Evolutionary conservation across 1,140 invertebrate species (phyloP).

Genomic region (Drosophila takahashii): DNA sequence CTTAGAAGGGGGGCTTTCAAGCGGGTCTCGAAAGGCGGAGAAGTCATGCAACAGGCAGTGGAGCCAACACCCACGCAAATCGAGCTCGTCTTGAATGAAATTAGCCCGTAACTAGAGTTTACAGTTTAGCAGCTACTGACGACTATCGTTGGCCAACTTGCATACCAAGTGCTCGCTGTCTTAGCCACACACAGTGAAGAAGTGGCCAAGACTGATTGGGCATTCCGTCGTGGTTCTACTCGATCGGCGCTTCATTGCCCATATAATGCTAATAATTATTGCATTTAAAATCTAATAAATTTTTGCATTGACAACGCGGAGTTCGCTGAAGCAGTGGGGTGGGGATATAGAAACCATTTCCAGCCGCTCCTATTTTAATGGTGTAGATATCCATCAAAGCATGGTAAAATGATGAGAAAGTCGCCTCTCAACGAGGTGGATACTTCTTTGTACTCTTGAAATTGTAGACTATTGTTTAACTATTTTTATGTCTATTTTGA

Average conservation of each 20-base stretch:
- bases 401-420: not conserved
- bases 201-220: conserved; percentile 42
- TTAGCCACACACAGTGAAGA: conserved; percentile 42
- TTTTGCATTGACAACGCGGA: conserved; percentile 76
- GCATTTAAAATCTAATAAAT: conserved; percentile 84
- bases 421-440: not conserved
- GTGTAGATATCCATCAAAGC: conserved; percentile 45
- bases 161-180: conserved; percentile 53
- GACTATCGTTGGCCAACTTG: conserved; percentile 22
- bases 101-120: conserved; percentile 62
- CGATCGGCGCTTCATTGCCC: conserved; percentile 76
- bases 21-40: conserved; percentile 3
- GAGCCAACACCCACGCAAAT: conserved; percentile 69
- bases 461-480: no score
- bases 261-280: conserved; percentile 84
- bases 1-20: not conserved
- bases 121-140: conserved; percentile 74
- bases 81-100: conserved; percentile 66
- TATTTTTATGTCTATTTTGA: no score
- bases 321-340: conserved; percentile 35
- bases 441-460: conserved; percentile 4
- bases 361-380: conserved; percentile 76
- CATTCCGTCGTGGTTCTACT: conserved; percentile 57
- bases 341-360: conserved; percentile 7
- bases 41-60: conserved; percentile 31